Evolutionary conservation across 2,888 invertebrate species (phyloP), one percentile per base, ranked within the genome.

Genomic region (Chrysolina haemoptera): DNA sequence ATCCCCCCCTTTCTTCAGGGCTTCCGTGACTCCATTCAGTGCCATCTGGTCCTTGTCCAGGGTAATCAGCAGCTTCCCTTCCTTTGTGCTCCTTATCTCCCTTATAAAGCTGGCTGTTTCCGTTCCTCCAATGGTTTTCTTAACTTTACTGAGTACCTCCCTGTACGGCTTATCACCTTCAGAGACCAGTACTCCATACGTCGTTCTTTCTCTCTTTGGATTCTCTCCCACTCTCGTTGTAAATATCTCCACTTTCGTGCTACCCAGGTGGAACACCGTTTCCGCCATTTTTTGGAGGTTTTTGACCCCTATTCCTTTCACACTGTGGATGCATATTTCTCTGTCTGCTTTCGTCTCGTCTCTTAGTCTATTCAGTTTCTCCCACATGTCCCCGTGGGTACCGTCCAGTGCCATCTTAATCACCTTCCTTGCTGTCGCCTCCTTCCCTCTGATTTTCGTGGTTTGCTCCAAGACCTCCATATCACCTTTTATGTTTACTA

Each of bases 401-500:
- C 68, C 68, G 14, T 68, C 62, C 20, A 59, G 22, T 11, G 18
- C 14, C 8, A 68, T 12, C 20, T 43, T 43, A 10, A 68, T 46
- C 9, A 68, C 18, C 16, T 68, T 68, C 20, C 46, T 68, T 27
- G 9, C 5, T 14, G 53, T 53, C 12, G 4, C 22, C 18, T 35
- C 53, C 8, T 35, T 62, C 35, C 62, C 18, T 62, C 35, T 62
- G 1, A 62, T 50, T 67, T 67, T 53, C 27, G 1, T 50, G 11
- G 35, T 35, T 35, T 62, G 68, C 35, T 74, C 70, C 6, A 70
- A 35, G 12, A 65, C 40, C 18, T 66, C 71, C 12, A 74, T 62
- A 3, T 27, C 27, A 3, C 27, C 27, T 5, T 27, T 27, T 5
- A 27, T 1, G 27, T 27, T 27, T 1, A 27, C 27, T 27, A 27